Percentiles rank a stretch among this genome's conserved stretches.
These are phyloP conservation scores for Alosa sapidissima DNA, from an alignment of 2,797 vertebrate genomes.

Conservation along the genomic window DNA sequence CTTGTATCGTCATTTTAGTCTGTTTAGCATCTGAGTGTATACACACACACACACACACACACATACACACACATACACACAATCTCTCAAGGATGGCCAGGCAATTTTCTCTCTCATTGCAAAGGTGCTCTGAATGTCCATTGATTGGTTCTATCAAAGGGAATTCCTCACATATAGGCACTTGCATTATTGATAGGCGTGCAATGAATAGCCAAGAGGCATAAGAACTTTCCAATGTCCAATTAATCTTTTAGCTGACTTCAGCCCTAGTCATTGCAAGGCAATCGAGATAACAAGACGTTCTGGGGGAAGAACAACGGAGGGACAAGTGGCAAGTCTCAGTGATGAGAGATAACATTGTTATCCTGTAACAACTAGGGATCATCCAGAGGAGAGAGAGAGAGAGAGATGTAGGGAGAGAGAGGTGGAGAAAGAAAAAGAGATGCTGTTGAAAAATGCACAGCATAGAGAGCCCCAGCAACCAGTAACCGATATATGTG, in stretches of 20 bases:
- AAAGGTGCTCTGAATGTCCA: conserved; percentile 60
- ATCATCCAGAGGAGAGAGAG: neutral
- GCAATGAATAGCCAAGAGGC: conserved; percentile 62
- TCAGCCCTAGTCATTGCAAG: conserved; percentile 64
- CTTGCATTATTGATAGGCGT: conserved; percentile 76
- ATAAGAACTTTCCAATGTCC: conserved; percentile 75
- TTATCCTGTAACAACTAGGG: neutral
- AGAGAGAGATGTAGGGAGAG: neutral
- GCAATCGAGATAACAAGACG: conserved; percentile 73
- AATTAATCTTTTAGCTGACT: conserved; percentile 82
- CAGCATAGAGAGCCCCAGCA: neutral
- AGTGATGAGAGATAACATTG: conserved; percentile 45
- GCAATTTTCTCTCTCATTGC: conserved; percentile 48
- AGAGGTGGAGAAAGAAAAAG: neutral
- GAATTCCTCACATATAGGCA: conserved; percentile 70
- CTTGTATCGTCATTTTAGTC: neutral
- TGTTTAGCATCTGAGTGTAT: neutral
- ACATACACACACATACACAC: conserved; percentile 27
- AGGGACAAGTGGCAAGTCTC: conserved; percentile 31
- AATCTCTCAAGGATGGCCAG: conserved; percentile 52
- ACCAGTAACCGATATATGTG: neutral
- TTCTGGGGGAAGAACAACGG: conserved; percentile 54
- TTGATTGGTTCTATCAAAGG: conserved; percentile 73
- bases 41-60: neutral
- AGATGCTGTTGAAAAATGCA: neutral